Evolutionary conservation across 2,797 vertebrate genomes (phyloP).

Genomic region (Morus bassanus): DNA sequence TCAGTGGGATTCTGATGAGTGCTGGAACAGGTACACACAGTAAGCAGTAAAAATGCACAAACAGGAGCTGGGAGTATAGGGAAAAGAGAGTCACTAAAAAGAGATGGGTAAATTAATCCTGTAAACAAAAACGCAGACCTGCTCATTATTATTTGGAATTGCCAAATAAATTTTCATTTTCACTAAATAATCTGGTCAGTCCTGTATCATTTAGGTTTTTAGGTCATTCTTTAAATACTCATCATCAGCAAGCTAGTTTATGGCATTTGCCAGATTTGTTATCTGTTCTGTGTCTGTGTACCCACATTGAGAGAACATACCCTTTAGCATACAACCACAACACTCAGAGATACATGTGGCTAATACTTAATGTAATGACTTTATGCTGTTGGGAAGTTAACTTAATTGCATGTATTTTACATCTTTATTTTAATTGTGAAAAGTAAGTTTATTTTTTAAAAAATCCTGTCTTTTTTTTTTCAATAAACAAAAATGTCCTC

Average conservation of each 20-base stretch:
- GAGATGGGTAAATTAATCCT: neutral
- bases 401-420: neutral
- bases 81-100: neutral
- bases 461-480: neutral
- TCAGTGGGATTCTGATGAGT: neutral
- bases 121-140: neutral
- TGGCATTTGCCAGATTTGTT: neutral
- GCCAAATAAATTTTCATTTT: neutral
- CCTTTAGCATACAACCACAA: neutral
- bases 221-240: neutral
- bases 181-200: neutral
- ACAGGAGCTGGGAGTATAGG: neutral
- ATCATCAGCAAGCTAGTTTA: neutral
- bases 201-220: neutral
- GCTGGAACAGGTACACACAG: neutral
- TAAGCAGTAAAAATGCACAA: neutral
- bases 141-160: neutral
- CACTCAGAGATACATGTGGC: neutral
- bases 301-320: neutral
- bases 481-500: neutral
- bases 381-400: neutral
- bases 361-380: neutral
- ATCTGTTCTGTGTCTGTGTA: neutral
- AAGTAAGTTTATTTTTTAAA: neutral
- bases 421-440: neutral